Evolutionary conservation across 2,113 vertebrate species (phyloP), one percentile per base, ranked within the genome.

Genomic region (Hassar affinis): DNA sequence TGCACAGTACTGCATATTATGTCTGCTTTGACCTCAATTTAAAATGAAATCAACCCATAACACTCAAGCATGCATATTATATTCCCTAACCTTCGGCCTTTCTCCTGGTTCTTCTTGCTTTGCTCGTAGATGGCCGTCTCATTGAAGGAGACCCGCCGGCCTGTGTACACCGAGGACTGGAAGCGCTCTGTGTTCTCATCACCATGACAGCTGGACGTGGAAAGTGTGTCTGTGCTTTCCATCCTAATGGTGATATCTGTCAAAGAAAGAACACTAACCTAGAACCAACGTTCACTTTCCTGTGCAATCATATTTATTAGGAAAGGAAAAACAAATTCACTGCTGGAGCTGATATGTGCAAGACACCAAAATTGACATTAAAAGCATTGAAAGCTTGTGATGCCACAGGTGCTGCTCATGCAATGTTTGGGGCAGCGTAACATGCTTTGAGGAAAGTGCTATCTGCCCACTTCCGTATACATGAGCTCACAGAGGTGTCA

Each of bases 101-200:
- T 98, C 89, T 98, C 97, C 88, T 96, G 95, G 2, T 93, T 91
- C 85, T 93, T 96, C 89, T 92, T 95, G 92, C 96, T 90, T 90
- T 97, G 95, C 69, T 97, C 95, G 0, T 96, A 97, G 83, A 98
- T 95, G 1, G 97, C 95, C 0, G 96, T 96, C 92, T 99, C 98
- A 0, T 98, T 99, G 93, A 99, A 99, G 88, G 98, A 99, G 84
- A 99, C 98, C 0, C 98, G 94, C 62, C 98, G 95, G 49, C 95
- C 96, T 0, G 94, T 96, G 59, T 95, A 92, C 22, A 91, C 92
- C 3, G 95, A 94, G 85, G 95, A 95, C 82, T 97, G 94, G 83
- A 99, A 98, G 59, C 96, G 92, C 61, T 98, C 96, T 0, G 94
- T 90, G 91, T 97, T 96, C 0, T 84, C 92, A 84, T 97, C 96